phyloP scores from a whole-genome alignment of 1,140 invertebrate species.

The Habropoda laboriosa region DNA sequence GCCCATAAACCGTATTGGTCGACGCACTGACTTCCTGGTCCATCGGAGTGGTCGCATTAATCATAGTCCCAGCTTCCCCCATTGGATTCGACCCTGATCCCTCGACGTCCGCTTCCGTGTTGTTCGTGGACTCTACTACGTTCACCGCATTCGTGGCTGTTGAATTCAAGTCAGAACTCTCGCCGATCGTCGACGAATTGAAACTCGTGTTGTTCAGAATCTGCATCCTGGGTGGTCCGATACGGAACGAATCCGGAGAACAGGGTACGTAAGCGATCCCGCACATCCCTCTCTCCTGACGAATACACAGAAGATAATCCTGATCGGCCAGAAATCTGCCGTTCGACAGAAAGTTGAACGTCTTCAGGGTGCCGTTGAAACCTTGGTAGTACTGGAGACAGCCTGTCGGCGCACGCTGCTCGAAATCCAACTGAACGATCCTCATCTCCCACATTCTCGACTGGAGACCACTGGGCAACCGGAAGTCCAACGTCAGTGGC shows the following conservation, averaged over 20 bases:
- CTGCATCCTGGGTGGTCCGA: slow-evolving; percentile 82
- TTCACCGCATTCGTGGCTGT: neutral
- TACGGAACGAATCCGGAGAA: slow-evolving; percentile 88
- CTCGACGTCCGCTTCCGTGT: slow-evolving; percentile 56
- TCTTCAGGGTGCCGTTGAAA: slow-evolving; percentile 85
- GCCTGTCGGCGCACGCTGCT: slow-evolving; percentile 87
- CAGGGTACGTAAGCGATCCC: slow-evolving; percentile 90
- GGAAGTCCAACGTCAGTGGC: slow-evolving; percentile 82
- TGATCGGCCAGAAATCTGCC: slow-evolving; percentile 90
- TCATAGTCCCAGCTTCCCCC: neutral
- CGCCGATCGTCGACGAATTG: slow-evolving; percentile 55
- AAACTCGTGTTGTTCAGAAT: slow-evolving; percentile 36
- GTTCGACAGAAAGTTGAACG: slow-evolving; percentile 91
- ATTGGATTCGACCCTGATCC: slow-evolving; percentile 71
- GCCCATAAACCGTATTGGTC: slow-evolving; percentile 60
- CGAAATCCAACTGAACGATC: slow-evolving; percentile 87
- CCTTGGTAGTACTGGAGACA: slow-evolving; percentile 88
- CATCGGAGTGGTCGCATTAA: slow-evolving; percentile 14
- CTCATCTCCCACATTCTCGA: slow-evolving; percentile 89
- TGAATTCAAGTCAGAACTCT: slow-evolving; percentile 24
- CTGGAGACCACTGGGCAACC: slow-evolving; percentile 83
- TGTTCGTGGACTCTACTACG: slow-evolving; percentile 8
- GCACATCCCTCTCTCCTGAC: slow-evolving; percentile 87
- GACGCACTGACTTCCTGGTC: slow-evolving; percentile 31
- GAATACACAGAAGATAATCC: slow-evolving; percentile 89